These are phyloP conservation scores for Aspidapion aeneum DNA, from an alignment of 2,888 invertebrate genomes.

Conservation along the genomic window DNA sequence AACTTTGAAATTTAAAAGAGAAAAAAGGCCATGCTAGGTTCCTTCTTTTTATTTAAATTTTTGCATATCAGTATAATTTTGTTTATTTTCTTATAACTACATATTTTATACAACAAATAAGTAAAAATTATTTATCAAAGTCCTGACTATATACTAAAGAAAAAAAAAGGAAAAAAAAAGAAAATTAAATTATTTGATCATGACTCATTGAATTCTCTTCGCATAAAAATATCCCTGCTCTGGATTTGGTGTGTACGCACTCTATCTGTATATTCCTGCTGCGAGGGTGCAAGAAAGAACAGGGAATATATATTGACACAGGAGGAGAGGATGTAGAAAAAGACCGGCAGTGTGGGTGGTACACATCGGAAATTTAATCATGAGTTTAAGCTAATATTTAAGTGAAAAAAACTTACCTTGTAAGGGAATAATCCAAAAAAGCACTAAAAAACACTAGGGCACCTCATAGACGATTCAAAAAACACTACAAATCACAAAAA, in stretches of 20 bases:
- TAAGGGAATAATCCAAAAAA: background rate
- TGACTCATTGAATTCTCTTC: background rate
- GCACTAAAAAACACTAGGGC: slow-evolving; percentile 6
- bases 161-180: too few species aligned
- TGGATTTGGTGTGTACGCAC: background rate
- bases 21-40: too few species aligned
- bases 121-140: too few species aligned
- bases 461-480: background rate
- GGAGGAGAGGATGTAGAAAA: slow-evolving; percentile 11
- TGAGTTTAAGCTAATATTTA: background rate
- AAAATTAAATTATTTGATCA: too few species aligned
- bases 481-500: background rate
- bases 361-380: background rate
- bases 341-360: slow-evolving; percentile 20
- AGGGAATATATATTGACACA: slow-evolving; percentile 13
- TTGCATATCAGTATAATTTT: too few species aligned
- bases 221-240: too few species aligned
- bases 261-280: background rate
- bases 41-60: too few species aligned
- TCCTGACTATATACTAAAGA: too few species aligned
- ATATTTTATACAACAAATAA: too few species aligned
- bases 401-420: slow-evolving; percentile 7
- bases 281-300: background rate
- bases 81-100: too few species aligned
- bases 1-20: too few species aligned